Base-by-base conservation (phyloP, 1,140 invertebrate genomes). In the Phortica variegata region DNA sequence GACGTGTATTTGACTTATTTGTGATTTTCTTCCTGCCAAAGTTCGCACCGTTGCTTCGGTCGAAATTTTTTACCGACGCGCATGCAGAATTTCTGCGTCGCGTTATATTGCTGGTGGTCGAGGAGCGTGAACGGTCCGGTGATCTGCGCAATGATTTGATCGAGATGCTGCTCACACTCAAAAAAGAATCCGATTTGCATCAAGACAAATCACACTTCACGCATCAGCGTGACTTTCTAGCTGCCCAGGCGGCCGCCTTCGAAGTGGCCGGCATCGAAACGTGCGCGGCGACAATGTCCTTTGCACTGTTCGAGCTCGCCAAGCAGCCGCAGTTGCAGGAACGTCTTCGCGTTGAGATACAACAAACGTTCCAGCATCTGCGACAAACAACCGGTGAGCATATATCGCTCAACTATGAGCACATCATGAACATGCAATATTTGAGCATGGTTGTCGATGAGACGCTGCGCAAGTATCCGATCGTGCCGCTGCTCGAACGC, bases 251-350 rank as follows among this genome's bases (percentile, higher is more conserved):
- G 3, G 83, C 86, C 15, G 79, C 83, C 10, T 89, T 90, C 57
- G 87, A 89, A 54, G 69, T 84, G 3, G 88, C 87, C 29, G 87
- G 88, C 19, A 87, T 86, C 42, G 89, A 91, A 68, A 91, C 90
- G 0, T 87, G 87, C 0, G 84, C 87, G 0, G 82, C 82, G 2
- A 81, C 84, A 7, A 80, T 92, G 43, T 78, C 82, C 4, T 86
- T 85, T 60, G 79, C 82, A 18, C 69, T 88, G 0, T 85, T 87
- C 60, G 83, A 86, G 58, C 69, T 93, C 37, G 85, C 88, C 5
- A 73, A 83, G 17, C 81, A 89, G 65, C 82, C 81, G 2, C 81
- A 87, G 5, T 78, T 84, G 50, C 89, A 91, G 75, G 79, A 84
- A 47, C 82, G 78, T 50, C 59, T 87, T 2, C 80, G 80, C 34